Percentiles rank a stretch among this genome's conserved stretches.
These are phyloP conservation scores for Nyctereutes procyonoides DNA, from an alignment of 2,113 vertebrate genomes.

Conservation along the genomic window DNA sequence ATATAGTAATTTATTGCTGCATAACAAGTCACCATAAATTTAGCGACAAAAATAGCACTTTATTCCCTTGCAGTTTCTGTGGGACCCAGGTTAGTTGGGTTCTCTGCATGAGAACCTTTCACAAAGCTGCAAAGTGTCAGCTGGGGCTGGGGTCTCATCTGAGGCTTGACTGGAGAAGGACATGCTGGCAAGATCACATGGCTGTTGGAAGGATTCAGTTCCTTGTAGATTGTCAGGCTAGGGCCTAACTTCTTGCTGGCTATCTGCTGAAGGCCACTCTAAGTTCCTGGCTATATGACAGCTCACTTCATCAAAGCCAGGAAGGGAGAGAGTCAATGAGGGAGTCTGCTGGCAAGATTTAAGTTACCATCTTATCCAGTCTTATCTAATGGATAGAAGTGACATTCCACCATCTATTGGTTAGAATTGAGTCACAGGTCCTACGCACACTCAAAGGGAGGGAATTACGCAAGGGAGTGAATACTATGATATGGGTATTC, in stretches of 20 bases:
- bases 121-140: not conserved
- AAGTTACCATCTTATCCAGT: not conserved
- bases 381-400: not conserved
- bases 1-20: not conserved
- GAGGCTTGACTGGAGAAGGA: not conserved
- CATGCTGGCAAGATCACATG: not conserved
- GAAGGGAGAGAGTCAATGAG: not conserved
- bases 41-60: not conserved
- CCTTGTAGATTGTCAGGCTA: not conserved
- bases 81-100: too few relatives aligned
- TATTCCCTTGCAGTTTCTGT: not conserved
- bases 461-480: too few relatives aligned
- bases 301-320: not conserved
- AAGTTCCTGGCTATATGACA: not conserved
- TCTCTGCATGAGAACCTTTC: not conserved
- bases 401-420: accelerated
- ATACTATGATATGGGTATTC: not conserved
- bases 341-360: not conserved
- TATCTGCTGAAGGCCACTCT: not conserved
- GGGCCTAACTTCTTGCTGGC: not conserved
- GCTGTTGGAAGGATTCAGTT: not conserved
- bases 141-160: not conserved
- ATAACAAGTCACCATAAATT: not conserved
- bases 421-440: not conserved
- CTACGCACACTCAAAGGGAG: not conserved